A percentile compares a stretch with the other conserved stretches of the same genome.
phyloP scores from a whole-genome alignment of 2,797 vertebrate genomes.

The Acestrorhynchus altus region DNA sequence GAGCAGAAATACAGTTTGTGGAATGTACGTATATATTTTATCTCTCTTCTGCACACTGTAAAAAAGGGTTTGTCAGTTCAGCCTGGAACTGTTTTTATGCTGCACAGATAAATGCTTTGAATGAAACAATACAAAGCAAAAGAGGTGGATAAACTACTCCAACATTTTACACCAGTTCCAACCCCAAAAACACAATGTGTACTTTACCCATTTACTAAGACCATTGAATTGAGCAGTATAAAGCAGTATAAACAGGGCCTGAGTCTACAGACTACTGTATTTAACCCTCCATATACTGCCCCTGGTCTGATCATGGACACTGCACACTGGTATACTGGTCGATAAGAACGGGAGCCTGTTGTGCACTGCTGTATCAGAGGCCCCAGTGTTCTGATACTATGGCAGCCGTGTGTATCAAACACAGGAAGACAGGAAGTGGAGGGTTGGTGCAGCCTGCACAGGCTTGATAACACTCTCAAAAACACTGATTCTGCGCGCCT shows the following conservation, averaged over 20 bases:
- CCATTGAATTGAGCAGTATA: not conserved
- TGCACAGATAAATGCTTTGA: too few relatives aligned
- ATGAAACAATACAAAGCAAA: too few relatives aligned
- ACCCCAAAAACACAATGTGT: too few relatives aligned
- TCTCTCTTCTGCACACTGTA: too few relatives aligned
- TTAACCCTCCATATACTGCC: not conserved
- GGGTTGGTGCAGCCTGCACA: constrained; percentile 62
- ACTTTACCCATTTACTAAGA: too few relatives aligned
- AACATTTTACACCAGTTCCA: too few relatives aligned
- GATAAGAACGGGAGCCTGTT: not conserved
- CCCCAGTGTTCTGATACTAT: constrained; percentile 26
- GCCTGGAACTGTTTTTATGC: too few relatives aligned
- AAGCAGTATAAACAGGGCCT: not conserved
- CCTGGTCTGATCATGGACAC: not conserved
- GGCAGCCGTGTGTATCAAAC: constrained; percentile 27
- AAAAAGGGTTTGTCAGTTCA: too few relatives aligned
- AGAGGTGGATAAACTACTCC: too few relatives aligned
- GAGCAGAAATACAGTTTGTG: not conserved
- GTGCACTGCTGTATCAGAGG: not conserved
- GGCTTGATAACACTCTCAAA: constrained; percentile 61
- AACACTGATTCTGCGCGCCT: constrained; percentile 60
- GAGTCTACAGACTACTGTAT: not conserved
- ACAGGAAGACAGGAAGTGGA: constrained; percentile 70
- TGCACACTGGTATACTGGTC: not conserved
- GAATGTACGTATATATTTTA: not conserved